These are phyloP conservation scores for Leucozona laternaria DNA, from an alignment of 2,888 invertebrate species.

Conservation along the genomic window DNA sequence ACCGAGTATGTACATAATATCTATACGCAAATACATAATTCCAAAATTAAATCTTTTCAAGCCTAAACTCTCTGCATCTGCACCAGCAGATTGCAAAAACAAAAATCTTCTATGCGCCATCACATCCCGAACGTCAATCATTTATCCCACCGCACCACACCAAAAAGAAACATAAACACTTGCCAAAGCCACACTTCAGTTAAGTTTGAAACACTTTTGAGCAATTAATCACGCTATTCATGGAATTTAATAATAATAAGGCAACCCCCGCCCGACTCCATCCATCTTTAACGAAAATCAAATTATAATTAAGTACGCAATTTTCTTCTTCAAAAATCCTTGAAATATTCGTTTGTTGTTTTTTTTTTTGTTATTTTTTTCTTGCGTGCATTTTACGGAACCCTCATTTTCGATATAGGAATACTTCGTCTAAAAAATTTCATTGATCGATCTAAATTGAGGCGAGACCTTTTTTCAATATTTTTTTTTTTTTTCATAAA, in stretches of 20 bases:
- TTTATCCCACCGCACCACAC: slow-evolving; percentile 26
- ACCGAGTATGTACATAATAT: too few species aligned
- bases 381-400: background rate
- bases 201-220: slow-evolving; percentile 54
- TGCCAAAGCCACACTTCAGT: slow-evolving; percentile 40
- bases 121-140: slow-evolving; percentile 44
- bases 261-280: slow-evolving; percentile 1
- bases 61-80: slow-evolving; percentile 2
- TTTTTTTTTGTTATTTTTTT: background rate
- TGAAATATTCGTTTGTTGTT: slow-evolving; percentile 24
- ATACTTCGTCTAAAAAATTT: background rate
- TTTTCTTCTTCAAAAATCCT: slow-evolving; percentile 56
- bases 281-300: slow-evolving; percentile 44
- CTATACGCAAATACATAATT: background rate
- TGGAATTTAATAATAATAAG: slow-evolving; percentile 64
- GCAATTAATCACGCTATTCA: slow-evolving; percentile 66
- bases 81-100: slow-evolving; percentile 12
- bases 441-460: slow-evolving; percentile 36
- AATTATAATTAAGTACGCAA: slow-evolving; percentile 65
- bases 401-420: background rate
- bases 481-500: slow-evolving; percentile 13
- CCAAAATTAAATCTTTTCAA: background rate
- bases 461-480: slow-evolving; percentile 7
- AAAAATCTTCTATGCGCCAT: slow-evolving; percentile 18
- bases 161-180: slow-evolving; percentile 37